A percentile compares a stretch with the other conserved stretches of the same genome.
Evolutionary conservation across 2,888 invertebrate genomes (phyloP).

Genomic region (Molorchus minor): DNA sequence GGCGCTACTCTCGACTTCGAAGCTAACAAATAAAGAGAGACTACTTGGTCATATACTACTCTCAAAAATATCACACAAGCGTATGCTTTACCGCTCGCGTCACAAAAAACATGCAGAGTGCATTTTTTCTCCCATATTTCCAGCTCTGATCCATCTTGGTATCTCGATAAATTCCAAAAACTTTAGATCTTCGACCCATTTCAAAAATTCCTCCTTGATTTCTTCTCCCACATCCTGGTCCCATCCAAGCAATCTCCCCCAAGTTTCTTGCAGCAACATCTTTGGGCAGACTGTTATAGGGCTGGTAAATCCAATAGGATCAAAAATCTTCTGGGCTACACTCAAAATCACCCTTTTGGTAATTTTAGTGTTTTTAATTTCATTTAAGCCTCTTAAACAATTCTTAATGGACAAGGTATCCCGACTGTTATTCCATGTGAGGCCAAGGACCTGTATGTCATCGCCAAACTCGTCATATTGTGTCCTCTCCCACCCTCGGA

Average conservation of each 20-base stretch:
- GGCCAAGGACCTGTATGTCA: slow-evolving; percentile 22
- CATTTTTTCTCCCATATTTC: neutral
- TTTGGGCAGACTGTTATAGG: slow-evolving; percentile 29
- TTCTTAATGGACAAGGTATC: slow-evolving; percentile 20
- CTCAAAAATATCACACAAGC: slow-evolving; percentile 36
- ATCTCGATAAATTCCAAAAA: slow-evolving; percentile 16
- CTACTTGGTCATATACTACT: slow-evolving; percentile 3
- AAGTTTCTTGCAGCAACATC: slow-evolving; percentile 15
- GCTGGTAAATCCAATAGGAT: slow-evolving; percentile 27
- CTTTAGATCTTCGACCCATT: slow-evolving; percentile 8
- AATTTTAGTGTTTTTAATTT: neutral
- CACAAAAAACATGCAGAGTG: slow-evolving; percentile 31
- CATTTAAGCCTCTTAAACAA: neutral
- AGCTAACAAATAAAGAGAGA: slow-evolving; percentile 16
- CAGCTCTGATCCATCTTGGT: slow-evolving; percentile 23
- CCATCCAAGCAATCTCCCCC: slow-evolving; percentile 17
- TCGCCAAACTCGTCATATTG: neutral
- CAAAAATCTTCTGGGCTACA: slow-evolving; percentile 25
- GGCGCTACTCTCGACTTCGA: slow-evolving; percentile 49
- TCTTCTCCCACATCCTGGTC: neutral
- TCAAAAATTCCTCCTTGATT: neutral
- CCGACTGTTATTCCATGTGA: slow-evolving; percentile 25
- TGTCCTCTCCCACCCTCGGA: slow-evolving; percentile 33
- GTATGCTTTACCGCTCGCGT: slow-evolving; percentile 47
- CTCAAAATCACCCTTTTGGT: slow-evolving; percentile 2